Base-by-base conservation (phyloP, 2,797 vertebrate genomes). In the Discoglossus pictus region DNA sequence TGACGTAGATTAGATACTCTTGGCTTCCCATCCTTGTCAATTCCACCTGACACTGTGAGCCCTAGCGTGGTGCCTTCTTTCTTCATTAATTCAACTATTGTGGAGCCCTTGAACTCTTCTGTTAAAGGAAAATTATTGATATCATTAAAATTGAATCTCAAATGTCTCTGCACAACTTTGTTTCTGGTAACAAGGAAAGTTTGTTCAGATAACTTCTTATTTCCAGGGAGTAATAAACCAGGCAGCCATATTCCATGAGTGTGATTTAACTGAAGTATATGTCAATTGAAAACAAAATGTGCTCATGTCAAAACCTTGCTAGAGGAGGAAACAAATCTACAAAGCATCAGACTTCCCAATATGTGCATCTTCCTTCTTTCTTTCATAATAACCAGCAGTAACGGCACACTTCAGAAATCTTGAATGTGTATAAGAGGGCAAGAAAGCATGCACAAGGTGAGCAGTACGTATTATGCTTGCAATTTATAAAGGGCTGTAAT, bases 61-160 rank as follows among this genome's bases (percentile, higher is more conserved):
- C 97, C 97, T 1, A 99, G 90, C 25, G 97, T 98, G 12, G 94
- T 96, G 50, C 97, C 97, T 86, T 99, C 97, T 82, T 99, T 99
- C 84, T 99, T 99, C 91, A 98, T 95, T 86, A 99, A 75, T 84
- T 99, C 97, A 75, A 99, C 96, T 73, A 95, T 82, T 1, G 94
- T 94, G 75, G 92, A 95, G 76, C 96, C 95, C 74, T 95, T 96
- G 82, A 98, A 98, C 86, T 99, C 97, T 43, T 99, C 96, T 98
- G 80, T 75, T 47, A 72, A 78, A 87, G 54, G 39, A 83, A 79
- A 78, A 82, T 67, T 36, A 78, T 79, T 74, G 25, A 62, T 36
- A 15, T 78, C 74, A 74, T 79, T 82, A 84, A 78, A 74, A 58
- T 1, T 20, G 21, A 54, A 75, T 39, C 60, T 60, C 47, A 65